Base-by-base conservation (phyloP, 1,140 invertebrate genomes). In the Achatina immaculata region DNA sequence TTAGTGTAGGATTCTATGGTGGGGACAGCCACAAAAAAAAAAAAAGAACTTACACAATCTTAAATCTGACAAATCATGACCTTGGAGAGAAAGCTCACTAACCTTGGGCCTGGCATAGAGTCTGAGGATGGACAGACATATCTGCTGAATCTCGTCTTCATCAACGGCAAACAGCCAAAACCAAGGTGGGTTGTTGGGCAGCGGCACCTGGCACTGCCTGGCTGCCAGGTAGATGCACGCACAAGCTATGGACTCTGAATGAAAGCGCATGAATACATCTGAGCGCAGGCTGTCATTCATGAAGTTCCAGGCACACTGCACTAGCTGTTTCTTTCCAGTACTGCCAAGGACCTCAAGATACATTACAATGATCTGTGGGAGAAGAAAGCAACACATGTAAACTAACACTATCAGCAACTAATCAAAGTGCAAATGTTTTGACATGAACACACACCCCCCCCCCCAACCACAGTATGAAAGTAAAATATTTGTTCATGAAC, bases 231-330 rank as follows among this genome's bases (percentile, higher is more conserved):
- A 99, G 78, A 99, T 98, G 90, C 98, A 99, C 28, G 98, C 98
- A 92, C 98, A 99, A 0, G 99, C 99, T 81, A 99, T 98, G 0
- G 97, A 97, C 92, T 99, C 99, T 0, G 98, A 98, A 79, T 95
- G 94, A 90, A 97, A 98, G 78, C 97, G 94, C 87, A 99, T 94
- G 91, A 99, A 99, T 0, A 99, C 97, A 92, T 99, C 96, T 0
- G 98, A 99, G 45, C 98, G 92, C 34, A 99, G 92, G 19, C 98
- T 97, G 92, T 99, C 99, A 92, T 99, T 99, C 98, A 99, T 99
- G 90, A 99, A 99, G 91, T 99, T 99, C 94, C 98, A 99, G 21
- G 97, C 95, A 89, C 95, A 95, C 91, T 99, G 98, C 93, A 98
- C 96, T 38, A 99, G 92, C 81, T 94, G 93, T 82, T 93, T 92